Evolutionary conservation across 2,797 vertebrate species (phyloP).

Genomic region (Hipposideros larvatus): DNA sequence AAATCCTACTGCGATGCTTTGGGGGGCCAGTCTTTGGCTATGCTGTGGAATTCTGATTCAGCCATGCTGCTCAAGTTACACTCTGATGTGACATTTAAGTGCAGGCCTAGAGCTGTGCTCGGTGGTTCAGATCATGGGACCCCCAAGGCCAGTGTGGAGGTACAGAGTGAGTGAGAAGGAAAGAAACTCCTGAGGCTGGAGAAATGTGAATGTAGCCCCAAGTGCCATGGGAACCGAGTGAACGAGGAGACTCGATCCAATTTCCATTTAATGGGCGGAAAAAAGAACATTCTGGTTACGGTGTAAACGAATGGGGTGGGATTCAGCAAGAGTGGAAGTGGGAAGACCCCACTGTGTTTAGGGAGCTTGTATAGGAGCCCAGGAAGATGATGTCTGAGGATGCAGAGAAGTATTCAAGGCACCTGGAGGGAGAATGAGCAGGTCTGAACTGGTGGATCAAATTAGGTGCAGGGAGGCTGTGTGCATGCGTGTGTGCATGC

Average conservation of each 20-base stretch:
- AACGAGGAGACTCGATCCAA: neutral
- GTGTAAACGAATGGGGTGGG: neutral
- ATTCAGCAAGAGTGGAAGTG: neutral
- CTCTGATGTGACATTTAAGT: no score
- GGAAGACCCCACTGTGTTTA: fast-evolving
- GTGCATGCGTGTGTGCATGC: neutral
- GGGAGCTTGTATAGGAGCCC: fast-evolving
- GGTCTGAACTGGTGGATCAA: neutral
- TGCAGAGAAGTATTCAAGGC: neutral
- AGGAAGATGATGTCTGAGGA: neutral
- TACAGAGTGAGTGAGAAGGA: neutral
- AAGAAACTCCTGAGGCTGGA: neutral
- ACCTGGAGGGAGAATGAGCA: neutral
- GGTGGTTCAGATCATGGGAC: neutral
- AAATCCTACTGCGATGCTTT: fast-evolving
- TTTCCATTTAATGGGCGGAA: neutral
- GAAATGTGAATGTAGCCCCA: neutral
- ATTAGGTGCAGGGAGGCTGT: fast-evolving
- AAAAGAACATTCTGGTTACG: neutral
- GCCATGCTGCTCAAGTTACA: fast-evolving
- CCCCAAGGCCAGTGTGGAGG: fast-evolving
- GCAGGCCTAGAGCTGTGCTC: neutral
- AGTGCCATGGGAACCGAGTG: neutral
- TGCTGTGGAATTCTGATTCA: neutral
- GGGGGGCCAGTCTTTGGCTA: fast-evolving